Base-by-base conservation (phyloP, 2,113 vertebrate genomes). In the Myotis brandtii region DNA sequence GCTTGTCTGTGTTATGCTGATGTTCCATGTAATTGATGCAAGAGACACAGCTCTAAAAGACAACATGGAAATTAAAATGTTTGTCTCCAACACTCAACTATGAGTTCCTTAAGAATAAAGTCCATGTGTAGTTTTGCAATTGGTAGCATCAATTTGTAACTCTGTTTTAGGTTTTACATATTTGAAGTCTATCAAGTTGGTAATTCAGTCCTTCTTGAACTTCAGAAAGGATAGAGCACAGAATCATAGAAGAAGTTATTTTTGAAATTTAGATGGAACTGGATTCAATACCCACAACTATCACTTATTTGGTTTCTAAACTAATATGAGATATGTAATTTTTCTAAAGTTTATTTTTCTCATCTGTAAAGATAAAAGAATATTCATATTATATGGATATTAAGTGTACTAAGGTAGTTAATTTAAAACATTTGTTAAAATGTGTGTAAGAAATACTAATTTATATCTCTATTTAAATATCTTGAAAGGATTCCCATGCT, bases 51-150 rank as follows among this genome's bases (percentile, higher is more conserved):
- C n/a, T 86, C 54, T 79, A 62, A 75, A 93, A 86, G 13, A 76
- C 18, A 81, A 20, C 32, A 9, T 50, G 43, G 21, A 91, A 88
- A 54, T 56, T 34, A 84, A 80, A 70, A 66, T 52, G 2, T 59
- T 89, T 77, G 17, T 72, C 32, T 82, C 10, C 13, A 66, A 56
- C 27, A 64, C 21, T 37, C 54, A 87, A 86, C 12, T 90, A 1
- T 72, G 69, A 73, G 54, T 52, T 93, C 37, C 52, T 81, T 81
- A 93, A 72, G n/a, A 93, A 43, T 66, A 94, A 95, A 93, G 25
- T 32, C 18, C 34, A 34, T 34, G 7, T 81, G 23, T 37, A 91
- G 0, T 46, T 89, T 86, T 70, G 17, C 20, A 81, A 6, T 79
- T 91, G 3, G 59, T 82, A 79, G 11, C n/a, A 75, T 89, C 91